Conservation (phyloP, 2,888 invertebrate genomes). For the Chymomyza fuscimana region DNA sequence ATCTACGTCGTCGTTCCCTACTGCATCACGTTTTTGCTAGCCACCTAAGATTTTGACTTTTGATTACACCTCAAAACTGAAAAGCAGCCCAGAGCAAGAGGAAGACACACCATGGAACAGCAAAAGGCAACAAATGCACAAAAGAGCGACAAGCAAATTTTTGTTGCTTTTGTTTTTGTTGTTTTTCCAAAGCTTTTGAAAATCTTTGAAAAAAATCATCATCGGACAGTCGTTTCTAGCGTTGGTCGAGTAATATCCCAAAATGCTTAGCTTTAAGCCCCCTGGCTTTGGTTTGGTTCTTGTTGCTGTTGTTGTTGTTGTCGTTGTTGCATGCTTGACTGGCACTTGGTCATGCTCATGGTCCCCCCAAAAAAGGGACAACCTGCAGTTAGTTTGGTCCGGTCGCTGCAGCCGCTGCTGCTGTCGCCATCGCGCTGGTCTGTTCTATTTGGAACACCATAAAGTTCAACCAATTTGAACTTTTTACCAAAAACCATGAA, state of each 20-base stretch:
- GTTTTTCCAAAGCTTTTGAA: not conserved
- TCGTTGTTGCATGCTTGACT: slow-evolving; percentile 18
- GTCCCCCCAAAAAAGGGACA: slow-evolving; percentile 65
- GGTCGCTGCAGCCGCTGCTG: slow-evolving; percentile 25
- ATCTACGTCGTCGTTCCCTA: slow-evolving; percentile 69
- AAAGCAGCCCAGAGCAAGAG: slow-evolving; percentile 12
- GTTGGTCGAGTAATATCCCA: not conserved
- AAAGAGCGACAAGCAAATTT: slow-evolving; percentile 4
- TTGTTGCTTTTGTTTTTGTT: not conserved
- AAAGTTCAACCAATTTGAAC: slow-evolving; percentile 73
- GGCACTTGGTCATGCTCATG: slow-evolving; percentile 35
- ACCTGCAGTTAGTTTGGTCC: slow-evolving; percentile 45
- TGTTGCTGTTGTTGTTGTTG: not conserved
- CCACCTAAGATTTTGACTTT: slow-evolving; percentile 73
- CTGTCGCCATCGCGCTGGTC: slow-evolving; percentile 8
- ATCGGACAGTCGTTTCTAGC: not conserved
- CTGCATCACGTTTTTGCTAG: slow-evolving; percentile 77
- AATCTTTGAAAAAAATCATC: not conserved
- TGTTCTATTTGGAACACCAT: slow-evolving; percentile 71
- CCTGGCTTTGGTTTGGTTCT: not conserved
- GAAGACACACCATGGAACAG: slow-evolving; percentile 11
- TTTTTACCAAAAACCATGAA: slow-evolving; percentile 54
- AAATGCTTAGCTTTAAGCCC: not conserved
- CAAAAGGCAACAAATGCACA: not conserved
- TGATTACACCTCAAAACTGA: slow-evolving; percentile 54